Base-by-base conservation (phyloP, 2,888 invertebrate species). In the Dryobotodes eremita region DNA sequence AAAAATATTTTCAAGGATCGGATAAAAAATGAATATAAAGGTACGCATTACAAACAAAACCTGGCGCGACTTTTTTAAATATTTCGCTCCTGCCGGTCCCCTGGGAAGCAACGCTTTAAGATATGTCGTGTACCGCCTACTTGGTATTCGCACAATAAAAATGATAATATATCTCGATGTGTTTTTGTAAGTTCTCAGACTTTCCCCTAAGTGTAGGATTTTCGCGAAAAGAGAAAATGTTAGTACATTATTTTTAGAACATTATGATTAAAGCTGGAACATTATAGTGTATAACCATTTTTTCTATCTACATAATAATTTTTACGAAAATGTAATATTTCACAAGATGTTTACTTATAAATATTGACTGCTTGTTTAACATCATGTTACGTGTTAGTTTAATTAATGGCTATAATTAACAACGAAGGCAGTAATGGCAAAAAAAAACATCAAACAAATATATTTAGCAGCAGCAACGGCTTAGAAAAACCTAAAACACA, bases 91-190 rank as follows among this genome's bases (percentile, higher is more conserved):
- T 84, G 80, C 46, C n/a, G 13, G 23, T 77, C 82, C 77, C 87
- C 17, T 4, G 75, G 57, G 82, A 82, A 72, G 59, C 68, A 73
- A 72, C 71, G 71, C 75, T 88, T 86, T 65, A 82, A 77, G 71
- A 77, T 80, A 88, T 78, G 57, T 74, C 61, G 57, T 55, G 69
- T 68, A 42, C 71, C 20, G 42, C 68, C 76, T 84, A 71, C 75
- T 82, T 82, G 69, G 64, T 80, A 80, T 87, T 85, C 81, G 20
- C 26, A 73, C 71, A 80, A 77, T 89, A 87, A 83, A 89, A 83
- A 89, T 87, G 72, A 80, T 80, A 86, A 74, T 79, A 80, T 73
- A 83, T 66, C 48, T 70, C 61, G 48, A 71, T 73, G 53, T 82
- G 73, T 72, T 72, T 80, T 83, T 73, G 73, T 75, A 46, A 71